phyloP scores from a whole-genome alignment of 2,113 vertebrate genomes.

The Chionomys nivalis region DNA sequence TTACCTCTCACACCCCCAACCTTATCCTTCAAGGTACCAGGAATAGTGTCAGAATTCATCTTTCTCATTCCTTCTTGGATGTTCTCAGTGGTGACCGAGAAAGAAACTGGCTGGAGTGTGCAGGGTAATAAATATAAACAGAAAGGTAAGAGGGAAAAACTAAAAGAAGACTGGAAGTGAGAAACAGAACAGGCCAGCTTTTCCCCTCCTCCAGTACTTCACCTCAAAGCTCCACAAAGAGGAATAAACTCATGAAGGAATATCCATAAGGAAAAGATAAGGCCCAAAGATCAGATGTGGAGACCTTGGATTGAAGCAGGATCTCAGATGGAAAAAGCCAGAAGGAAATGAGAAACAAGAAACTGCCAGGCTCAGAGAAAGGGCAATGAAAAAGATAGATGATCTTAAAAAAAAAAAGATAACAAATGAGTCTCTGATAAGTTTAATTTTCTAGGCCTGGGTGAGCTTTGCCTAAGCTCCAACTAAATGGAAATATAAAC shows the following conservation, averaged over 20 bases:
- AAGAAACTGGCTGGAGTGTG: background rate
- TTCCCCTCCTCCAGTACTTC: background rate
- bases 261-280: background rate
- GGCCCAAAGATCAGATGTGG: background rate
- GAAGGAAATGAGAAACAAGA: constrained; percentile 9
- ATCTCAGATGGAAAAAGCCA: constrained; percentile 1
- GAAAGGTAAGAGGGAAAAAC: background rate
- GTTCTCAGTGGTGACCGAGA: background rate
- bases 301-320: background rate
- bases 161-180: background rate
- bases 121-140: background rate
- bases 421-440: constrained; percentile 29
- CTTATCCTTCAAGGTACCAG: background rate
- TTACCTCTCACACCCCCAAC: background rate
- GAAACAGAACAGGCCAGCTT: background rate
- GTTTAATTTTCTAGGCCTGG: constrained; percentile 66
- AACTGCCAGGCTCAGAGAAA: background rate
- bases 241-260: background rate
- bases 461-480: constrained; percentile 60
- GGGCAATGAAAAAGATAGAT: constrained; percentile 47
- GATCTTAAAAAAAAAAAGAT: constrained; percentile 19
- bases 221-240: background rate
- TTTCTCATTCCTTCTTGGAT: background rate
- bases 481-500: constrained; percentile 73
- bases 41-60: background rate